Evolutionary conservation across 2,888 invertebrate genomes (phyloP).

Genomic region (Metacarcinus magister): DNA sequence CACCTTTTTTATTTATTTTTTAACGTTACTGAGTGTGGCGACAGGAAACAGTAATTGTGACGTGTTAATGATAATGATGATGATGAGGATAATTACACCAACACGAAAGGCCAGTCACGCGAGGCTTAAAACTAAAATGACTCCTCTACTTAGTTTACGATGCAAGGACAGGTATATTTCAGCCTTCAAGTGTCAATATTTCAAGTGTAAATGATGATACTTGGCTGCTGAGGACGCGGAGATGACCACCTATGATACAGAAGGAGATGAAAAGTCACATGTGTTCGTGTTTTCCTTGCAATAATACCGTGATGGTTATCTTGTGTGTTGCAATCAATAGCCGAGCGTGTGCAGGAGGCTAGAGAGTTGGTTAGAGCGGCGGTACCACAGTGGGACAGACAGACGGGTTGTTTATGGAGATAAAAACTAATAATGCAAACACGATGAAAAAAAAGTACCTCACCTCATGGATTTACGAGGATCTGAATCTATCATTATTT

Average conservation of each 20-base stretch:
- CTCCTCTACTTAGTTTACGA: neutral
- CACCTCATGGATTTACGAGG: slow-evolving; percentile 40
- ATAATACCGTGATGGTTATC: neutral
- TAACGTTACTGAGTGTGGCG: neutral
- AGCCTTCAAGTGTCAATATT: neutral
- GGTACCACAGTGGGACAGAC: neutral
- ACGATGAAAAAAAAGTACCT: slow-evolving; percentile 3
- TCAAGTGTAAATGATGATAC: neutral
- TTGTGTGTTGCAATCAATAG: slow-evolving; percentile 13
- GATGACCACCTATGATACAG: neutral
- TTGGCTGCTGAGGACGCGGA: neutral
- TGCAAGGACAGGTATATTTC: slow-evolving; percentile 1
- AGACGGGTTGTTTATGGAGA: neutral
- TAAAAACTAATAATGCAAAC: slow-evolving; percentile 40
- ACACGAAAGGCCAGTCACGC: slow-evolving; percentile 28
- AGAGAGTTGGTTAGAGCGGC: neutral
- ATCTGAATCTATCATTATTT: slow-evolving; percentile 46
- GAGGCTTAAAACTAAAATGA: slow-evolving; percentile 29
- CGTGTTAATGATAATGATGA: slow-evolving; percentile 49
- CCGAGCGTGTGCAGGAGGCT: neutral
- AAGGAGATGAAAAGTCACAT: neutral
- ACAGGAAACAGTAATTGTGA: slow-evolving; percentile 45
- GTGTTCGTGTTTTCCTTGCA: neutral
- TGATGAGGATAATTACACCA: slow-evolving; percentile 40
- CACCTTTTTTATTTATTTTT: neutral